A percentile compares a stretch with the other conserved stretches of the same genome.
Evolutionary conservation across 2,797 vertebrate genomes (phyloP).

Genomic region (Epinephelus coioides): DNA sequence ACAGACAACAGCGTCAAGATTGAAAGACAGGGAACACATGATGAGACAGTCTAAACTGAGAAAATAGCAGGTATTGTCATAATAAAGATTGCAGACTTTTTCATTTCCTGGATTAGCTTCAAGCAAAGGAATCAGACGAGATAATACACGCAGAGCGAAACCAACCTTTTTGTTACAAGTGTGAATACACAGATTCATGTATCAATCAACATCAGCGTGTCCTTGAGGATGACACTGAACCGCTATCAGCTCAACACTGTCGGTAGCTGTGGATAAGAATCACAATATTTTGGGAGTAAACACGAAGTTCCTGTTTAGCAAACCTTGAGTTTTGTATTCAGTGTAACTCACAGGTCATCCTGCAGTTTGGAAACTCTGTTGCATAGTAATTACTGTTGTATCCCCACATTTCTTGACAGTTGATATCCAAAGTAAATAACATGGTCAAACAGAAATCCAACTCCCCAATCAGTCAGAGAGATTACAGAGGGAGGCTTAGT

Average conservation of each 20-base stretch:
- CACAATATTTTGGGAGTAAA: slow-evolving; percentile 23
- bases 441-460: slow-evolving; percentile 59
- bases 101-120: slow-evolving; percentile 52
- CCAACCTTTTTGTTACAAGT: slow-evolving; percentile 21
- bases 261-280: slow-evolving; percentile 39
- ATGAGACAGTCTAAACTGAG: slow-evolving; percentile 14
- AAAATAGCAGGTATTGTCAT: slow-evolving; percentile 32
- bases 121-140: slow-evolving; percentile 31
- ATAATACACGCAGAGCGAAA: slow-evolving; percentile 37
- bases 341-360: slow-evolving; percentile 12
- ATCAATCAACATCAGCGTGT: slow-evolving; percentile 35
- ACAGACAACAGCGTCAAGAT: slow-evolving; percentile 19
- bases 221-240: slow-evolving; percentile 48
- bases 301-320: slow-evolving; percentile 30
- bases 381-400: slow-evolving; percentile 39
- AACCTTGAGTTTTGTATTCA: slow-evolving; percentile 31
- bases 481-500: slow-evolving; percentile 57
- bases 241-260: slow-evolving; percentile 23
- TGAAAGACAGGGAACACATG: slow-evolving; percentile 15
- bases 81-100: slow-evolving; percentile 25
- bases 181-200: slow-evolving; percentile 33
- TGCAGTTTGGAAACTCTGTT: slow-evolving; percentile 22
- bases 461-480: slow-evolving; percentile 64
- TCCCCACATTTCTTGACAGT: slow-evolving; percentile 38
- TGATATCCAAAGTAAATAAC: slow-evolving; percentile 60